Conservation (phyloP, 2,797 vertebrate genomes). For the Bucorvus abyssinicus region DNA sequence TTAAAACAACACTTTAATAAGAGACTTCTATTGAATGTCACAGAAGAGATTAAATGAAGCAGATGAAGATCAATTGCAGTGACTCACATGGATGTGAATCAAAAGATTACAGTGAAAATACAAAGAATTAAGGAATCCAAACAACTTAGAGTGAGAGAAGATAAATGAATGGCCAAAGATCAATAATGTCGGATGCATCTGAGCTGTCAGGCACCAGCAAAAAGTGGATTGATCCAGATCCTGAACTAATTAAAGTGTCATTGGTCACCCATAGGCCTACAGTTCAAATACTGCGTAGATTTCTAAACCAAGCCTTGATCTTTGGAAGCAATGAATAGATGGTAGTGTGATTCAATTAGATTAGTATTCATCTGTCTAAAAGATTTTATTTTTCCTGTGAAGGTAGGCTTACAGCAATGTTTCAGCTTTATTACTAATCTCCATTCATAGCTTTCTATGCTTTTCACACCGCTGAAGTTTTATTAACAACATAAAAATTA, state of each 20-base stretch:
- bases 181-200: conserved; percentile 41
- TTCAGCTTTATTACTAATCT: not conserved
- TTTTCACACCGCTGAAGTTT: conserved; percentile 1
- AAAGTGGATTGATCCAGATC: conserved; percentile 50
- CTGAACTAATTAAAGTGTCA: conserved; percentile 66
- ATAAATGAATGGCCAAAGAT: conserved; percentile 55
- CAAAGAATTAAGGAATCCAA: conserved; percentile 24
- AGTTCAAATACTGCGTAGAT: conserved; percentile 28
- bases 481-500: not conserved
- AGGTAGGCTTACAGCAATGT: not conserved
- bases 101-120: conserved; percentile 46
- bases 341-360: conserved; percentile 2
- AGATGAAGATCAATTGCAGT: conserved; percentile 27
- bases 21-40: not conserved
- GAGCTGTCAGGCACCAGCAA: not conserved
- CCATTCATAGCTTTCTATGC: not conserved
- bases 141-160: conserved; percentile 6
- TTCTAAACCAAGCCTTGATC: conserved; percentile 11
- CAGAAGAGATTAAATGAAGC: not conserved
- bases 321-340: conserved; percentile 40
- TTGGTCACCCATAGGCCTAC: conserved; percentile 45
- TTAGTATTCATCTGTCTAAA: not conserved
- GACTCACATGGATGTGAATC: not conserved
- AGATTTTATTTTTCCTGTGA: not conserved
- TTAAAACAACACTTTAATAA: not conserved